phyloP scores from a whole-genome alignment of 2,113 vertebrate species.

The Rhinoptilus africanus region DNA sequence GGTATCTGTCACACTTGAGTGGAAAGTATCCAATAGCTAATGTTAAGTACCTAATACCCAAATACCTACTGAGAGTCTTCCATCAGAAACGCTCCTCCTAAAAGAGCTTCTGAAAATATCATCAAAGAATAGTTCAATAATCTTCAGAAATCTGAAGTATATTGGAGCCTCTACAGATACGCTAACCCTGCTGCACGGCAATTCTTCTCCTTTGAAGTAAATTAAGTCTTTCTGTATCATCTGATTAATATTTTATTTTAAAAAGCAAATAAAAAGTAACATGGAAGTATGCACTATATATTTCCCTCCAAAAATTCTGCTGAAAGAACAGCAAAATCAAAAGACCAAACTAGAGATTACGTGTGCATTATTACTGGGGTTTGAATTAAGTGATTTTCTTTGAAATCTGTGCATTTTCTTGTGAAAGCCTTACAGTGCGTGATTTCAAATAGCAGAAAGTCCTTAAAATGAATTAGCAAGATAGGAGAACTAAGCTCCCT shows the following conservation, averaged over 20 bases:
- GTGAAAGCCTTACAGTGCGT: neutral
- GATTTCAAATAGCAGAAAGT: neutral
- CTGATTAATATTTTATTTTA: neutral
- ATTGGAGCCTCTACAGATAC: neutral
- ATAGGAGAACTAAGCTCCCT: neutral
- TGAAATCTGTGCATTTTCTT: neutral
- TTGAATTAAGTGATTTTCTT: neutral
- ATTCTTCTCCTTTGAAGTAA: constrained; percentile 5
- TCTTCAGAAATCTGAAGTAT: neutral
- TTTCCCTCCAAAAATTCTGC: neutral
- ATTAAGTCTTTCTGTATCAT: neutral
- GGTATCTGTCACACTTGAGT: neutral
- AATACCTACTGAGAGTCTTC: neutral
- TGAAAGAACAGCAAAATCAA: neutral
- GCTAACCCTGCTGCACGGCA: neutral
- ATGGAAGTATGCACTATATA: neutral
- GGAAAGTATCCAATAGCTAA: neutral
- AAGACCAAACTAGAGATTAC: neutral
- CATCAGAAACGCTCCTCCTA: neutral
- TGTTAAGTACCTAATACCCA: neutral
- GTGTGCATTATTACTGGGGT: neutral
- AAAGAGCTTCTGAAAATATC: neutral
- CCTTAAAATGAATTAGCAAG: neutral
- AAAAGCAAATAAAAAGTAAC: neutral
- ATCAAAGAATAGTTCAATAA: neutral